Percentiles rank a stretch among this genome's conserved stretches.
These are phyloP conservation scores for Mantis religiosa DNA, from an alignment of 2,888 invertebrate species.

Conservation along the genomic window DNA sequence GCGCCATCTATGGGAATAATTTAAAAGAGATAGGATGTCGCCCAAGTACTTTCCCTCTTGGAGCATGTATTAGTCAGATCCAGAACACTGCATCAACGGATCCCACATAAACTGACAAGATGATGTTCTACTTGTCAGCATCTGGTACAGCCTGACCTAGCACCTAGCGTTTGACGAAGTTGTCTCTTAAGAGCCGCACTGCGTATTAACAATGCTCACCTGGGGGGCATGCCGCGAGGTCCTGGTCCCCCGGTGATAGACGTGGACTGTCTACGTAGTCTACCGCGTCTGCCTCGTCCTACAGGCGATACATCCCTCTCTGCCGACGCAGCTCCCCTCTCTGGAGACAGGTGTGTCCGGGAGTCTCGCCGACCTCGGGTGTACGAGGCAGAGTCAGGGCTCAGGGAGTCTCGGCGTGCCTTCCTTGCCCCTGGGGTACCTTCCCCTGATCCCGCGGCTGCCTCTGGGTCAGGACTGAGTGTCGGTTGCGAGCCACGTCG, in stretches of 20 bases:
- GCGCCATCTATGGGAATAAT: too few relatives aligned
- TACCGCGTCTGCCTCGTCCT: constrained; percentile 62
- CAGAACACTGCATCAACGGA: too few relatives aligned
- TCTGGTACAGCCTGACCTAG: too few relatives aligned
- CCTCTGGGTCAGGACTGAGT: constrained; percentile 73
- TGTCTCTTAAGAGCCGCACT: too few relatives aligned
- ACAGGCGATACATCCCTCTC: constrained; percentile 76
- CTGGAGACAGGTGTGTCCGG: constrained; percentile 62
- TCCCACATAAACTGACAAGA: too few relatives aligned
- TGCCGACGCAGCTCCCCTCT: constrained; percentile 50
- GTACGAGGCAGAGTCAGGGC: constrained; percentile 76
- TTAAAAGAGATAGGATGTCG: too few relatives aligned
- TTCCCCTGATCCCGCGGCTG: constrained; percentile 39
- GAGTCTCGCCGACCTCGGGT: constrained; percentile 64
- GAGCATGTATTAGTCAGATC: too few relatives aligned
- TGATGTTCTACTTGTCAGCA: too few relatives aligned
- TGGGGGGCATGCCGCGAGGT: constrained; percentile 42
- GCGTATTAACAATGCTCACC: too few relatives aligned
- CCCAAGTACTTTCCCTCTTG: too few relatives aligned
- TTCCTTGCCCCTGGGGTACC: constrained; percentile 56
- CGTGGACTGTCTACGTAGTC: constrained; percentile 73
- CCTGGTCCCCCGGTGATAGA: constrained; percentile 58
- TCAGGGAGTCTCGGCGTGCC: constrained; percentile 80
- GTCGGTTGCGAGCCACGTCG: constrained; percentile 79
- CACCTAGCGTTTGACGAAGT: too few relatives aligned